Evolutionary conservation across 2,888 invertebrate genomes (phyloP), one percentile per base, ranked within the genome.

Genomic region (Drosophila aldrichi): DNA sequence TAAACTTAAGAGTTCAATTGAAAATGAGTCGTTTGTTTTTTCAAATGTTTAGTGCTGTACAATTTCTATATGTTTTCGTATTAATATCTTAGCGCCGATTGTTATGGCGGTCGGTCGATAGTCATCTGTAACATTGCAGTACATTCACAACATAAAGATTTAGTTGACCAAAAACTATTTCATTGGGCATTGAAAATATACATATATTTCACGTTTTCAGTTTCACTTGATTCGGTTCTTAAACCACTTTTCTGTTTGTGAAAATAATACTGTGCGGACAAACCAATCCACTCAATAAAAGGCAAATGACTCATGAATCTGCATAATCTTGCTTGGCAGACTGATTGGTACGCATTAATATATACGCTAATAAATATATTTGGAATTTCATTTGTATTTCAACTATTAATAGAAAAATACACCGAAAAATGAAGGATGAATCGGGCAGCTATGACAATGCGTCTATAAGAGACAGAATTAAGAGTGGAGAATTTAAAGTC

Each of bases 101-200:
- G 16, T 25, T 57, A 38, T 49, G 66, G 60, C 9, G 72, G 73
- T 0, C 9, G 22, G 22, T 8, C 60, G 72, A 72, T 66, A 36
- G 10, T 1, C 20, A 34, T 1, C 9, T 9, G 1, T 36, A 6
- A 2, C 8, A 44, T n/a, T 22, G 20, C 36, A 44, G 44, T 9
- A 36, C 34, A 57, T 36, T 44, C 34, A 57, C 18, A 46, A 4
- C 25, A 44, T 14, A 44, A 49, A 6, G 7, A 49, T 32, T 49
- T 7, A 12, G 18, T 32, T 32, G 7, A 9, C 18, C 8, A n/a
- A 8, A 20, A 32, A 32, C 7, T 14, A 20, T 18, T 32, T 32
- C 0, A 18, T 18, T 18, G 18, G 3, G 1, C 7, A 7, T 34
- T 18, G 1, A 25, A 10, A 32, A 29, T 6, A 20, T 29, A 29